Base-by-base conservation (phyloP, 2,888 invertebrate species). In the Hermodice carunculata region DNA sequence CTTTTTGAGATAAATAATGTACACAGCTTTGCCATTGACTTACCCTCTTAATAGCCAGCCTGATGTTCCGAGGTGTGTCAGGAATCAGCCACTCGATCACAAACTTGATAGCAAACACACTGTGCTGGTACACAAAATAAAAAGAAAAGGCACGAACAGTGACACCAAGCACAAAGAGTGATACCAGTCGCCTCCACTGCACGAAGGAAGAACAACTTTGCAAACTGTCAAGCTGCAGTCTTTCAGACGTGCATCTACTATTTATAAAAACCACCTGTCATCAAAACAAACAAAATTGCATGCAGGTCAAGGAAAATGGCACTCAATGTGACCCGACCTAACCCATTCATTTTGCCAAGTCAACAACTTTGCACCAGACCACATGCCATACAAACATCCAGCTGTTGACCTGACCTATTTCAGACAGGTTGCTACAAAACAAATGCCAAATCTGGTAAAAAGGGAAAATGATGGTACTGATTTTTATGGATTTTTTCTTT, bases 11-110 rank as follows among this genome's bases (percentile, higher is more conserved):
- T 17, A 14, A 19, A 17, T 19, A 46, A n/a, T 19, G 14, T 46
- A 22, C 14, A 46, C 11, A 22, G 22, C 19, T 8, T 46, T 11
- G 24, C 28, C 17, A 26, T 53, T 32, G 4, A 53, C 19, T 49
- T 6, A 49, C 49, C 4, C 28, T 49, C 49, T 26, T 28, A 17
- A 49, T 58, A 8, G 80, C 78, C 26, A 82, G 66, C 42, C 63
- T 68, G 2, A 85, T 77, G 11, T 22, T 19, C 0, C 52, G 14
- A 1, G 89, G 89, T 43, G 89, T 86, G 76, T 89, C 89, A 0
- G 89, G 89, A 17, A 89, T 89, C 57, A 89, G 65, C 40, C 88
- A 78, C 75, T 89, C 89, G 37, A 89, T 88, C 51, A 89, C 73
- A n/a, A 86, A 85, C 70, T 88, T 88, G 31, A 89, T 81, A 24